Conservation (phyloP, 1,140 invertebrate species). For the Monomorium pharaonis region DNA sequence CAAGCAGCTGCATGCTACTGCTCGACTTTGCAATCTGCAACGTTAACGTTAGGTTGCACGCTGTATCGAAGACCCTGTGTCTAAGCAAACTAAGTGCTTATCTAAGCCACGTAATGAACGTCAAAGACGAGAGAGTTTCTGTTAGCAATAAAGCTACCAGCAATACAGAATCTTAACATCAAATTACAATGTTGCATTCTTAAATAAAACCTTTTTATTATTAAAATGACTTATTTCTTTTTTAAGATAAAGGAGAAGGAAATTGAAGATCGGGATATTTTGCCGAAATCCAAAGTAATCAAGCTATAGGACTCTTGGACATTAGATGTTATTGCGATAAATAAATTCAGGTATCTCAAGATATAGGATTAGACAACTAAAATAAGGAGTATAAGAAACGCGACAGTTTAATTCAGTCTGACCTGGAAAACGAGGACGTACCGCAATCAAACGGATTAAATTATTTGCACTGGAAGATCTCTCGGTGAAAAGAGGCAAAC, state of each 20-base stretch:
- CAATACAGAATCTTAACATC: background rate
- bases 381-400: background rate
- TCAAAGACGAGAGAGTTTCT: background rate
- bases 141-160: background rate
- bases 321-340: background rate
- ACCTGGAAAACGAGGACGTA: slow-evolving; percentile 35
- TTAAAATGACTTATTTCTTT: background rate
- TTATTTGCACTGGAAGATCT: slow-evolving; percentile 20
- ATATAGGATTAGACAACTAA: background rate
- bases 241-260: background rate
- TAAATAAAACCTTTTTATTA: background rate
- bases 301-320: background rate
- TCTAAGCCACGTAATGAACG: background rate
- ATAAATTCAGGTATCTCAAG: slow-evolving; percentile 18
- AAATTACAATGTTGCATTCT: background rate
- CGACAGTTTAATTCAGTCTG: slow-evolving; percentile 49
- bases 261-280: background rate
- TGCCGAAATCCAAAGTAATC: background rate
- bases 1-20: slow-evolving; percentile 86
- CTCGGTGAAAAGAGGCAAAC: background rate
- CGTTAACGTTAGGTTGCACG: slow-evolving; percentile 38
- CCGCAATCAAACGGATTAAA: slow-evolving; percentile 43
- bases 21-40: slow-evolving; percentile 85
- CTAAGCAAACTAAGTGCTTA: background rate
- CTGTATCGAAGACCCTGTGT: background rate